Conservation (phyloP, 53 echinoderm and acorn worm species). For the Holothuria leucospilota region DNA sequence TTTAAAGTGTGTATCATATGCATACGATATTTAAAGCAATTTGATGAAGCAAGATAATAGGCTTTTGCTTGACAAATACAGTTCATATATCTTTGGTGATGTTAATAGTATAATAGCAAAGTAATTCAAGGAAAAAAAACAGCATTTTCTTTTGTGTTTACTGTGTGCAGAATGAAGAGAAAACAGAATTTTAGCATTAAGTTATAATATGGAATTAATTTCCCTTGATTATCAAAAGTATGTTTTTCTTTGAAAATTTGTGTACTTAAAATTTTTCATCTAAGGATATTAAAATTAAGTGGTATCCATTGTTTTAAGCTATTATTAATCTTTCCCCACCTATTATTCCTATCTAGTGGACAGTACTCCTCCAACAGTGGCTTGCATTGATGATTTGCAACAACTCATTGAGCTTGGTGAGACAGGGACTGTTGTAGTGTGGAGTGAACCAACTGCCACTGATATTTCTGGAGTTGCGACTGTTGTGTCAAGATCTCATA, state of each 20-base stretch:
- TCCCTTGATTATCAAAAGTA: background rate
- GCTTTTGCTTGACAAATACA: no score
- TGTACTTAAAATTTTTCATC: background rate
- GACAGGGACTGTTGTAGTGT: conserved; percentile 35
- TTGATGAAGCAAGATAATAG: no score
- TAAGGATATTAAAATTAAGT: background rate
- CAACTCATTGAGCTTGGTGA: conserved; percentile 52
- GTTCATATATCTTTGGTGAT: no score
- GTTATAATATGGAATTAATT: background rate
- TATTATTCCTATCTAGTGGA: background rate
- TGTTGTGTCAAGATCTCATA: conserved; percentile 29
- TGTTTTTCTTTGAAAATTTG: background rate
- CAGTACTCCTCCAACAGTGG: conserved; percentile 53
- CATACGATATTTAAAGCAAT: no score
- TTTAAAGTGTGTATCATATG: no score
- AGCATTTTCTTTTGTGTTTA: no score
- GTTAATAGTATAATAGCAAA: no score
- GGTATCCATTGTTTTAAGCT: background rate
- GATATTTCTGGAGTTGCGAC: conserved; percentile 60
- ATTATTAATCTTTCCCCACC: background rate
- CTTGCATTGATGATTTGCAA: conserved; percentile 32
- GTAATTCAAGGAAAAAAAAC: no score
- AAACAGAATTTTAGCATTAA: background rate
- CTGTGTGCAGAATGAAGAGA: no score
- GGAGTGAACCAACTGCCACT: conserved; percentile 65